Evolutionary conservation across 2,888 invertebrate species (phyloP).

Genomic region (Lagria hirta): DNA sequence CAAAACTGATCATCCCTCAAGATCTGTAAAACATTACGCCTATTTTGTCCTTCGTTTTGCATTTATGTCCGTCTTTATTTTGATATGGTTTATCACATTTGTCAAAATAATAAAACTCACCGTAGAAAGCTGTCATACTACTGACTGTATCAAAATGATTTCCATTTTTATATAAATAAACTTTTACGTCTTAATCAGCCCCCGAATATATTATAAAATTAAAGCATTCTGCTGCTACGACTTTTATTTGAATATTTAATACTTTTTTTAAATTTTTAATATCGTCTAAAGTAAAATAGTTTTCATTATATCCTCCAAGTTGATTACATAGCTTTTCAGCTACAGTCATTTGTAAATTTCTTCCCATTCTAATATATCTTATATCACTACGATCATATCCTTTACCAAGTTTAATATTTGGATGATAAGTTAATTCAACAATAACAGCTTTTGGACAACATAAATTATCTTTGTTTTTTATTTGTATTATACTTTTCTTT

Average conservation of each 20-base stretch:
- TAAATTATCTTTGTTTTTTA: no score
- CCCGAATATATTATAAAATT: slow-evolving; percentile 6
- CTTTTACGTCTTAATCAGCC: slow-evolving; percentile 8
- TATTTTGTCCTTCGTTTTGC: no score
- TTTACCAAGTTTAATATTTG: no score
- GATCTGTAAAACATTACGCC: no score
- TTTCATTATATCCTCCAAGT: slow-evolving; percentile 10
- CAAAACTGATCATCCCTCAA: no score
- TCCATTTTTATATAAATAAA: slow-evolving; percentile 16
- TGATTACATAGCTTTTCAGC: slow-evolving; percentile 8
- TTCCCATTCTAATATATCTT: slow-evolving; percentile 5
- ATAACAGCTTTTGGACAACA: no score
- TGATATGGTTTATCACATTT: slow-evolving; percentile 18
- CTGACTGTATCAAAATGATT: slow-evolving; percentile 17
- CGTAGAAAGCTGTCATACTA: slow-evolving; percentile 17
- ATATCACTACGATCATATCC: slow-evolving; percentile 5
- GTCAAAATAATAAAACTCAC: slow-evolving; percentile 16
- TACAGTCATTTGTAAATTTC: slow-evolving; percentile 11
- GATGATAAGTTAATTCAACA: no score
- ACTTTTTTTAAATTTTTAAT: not conserved
- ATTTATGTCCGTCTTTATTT: slow-evolving; percentile 10
- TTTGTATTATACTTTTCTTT: slow-evolving; percentile 4
- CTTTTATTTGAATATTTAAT: slow-evolving; percentile 8
- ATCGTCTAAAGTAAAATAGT: slow-evolving; percentile 11
- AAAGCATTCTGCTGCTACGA: slow-evolving; percentile 7